phyloP scores from a whole-genome alignment of 2,113 vertebrate genomes.

The Labrus mixtus region DNA sequence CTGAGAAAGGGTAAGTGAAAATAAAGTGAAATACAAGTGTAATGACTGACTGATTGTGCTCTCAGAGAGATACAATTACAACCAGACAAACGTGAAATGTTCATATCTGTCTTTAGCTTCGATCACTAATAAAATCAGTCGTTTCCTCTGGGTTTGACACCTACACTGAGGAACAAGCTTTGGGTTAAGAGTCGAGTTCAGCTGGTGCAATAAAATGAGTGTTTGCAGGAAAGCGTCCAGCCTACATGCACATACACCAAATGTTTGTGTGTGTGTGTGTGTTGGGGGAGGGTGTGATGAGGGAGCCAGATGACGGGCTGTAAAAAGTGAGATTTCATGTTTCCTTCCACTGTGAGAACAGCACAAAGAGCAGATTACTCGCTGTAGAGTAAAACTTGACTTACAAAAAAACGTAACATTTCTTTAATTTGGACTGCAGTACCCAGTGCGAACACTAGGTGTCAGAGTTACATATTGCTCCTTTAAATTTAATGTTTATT shows the following conservation, averaged over 20 bases:
- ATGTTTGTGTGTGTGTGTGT: constrained; percentile 9
- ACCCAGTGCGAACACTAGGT: too few species aligned
- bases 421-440: too few species aligned
- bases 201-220: background rate
- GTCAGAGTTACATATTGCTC: too few species aligned
- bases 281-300: constrained; percentile 41
- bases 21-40: background rate
- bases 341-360: background rate
- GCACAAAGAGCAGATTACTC: background rate
- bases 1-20: constrained; percentile 90
- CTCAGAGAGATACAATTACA: background rate
- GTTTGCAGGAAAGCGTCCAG: constrained; percentile 9
- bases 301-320: constrained; percentile 46
- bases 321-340: background rate
- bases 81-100: background rate
- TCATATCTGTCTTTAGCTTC: background rate
- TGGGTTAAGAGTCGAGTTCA: background rate
- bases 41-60: constrained; percentile 7
- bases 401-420: background rate
- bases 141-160: background rate
- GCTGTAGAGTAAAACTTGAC: background rate
- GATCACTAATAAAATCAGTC: background rate
- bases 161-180: background rate
- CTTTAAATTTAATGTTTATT: too few species aligned
- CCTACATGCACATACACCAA: background rate